phyloP scores from a whole-genome alignment of 2,888 invertebrate genomes.

The Crocallis elinguaria region DNA sequence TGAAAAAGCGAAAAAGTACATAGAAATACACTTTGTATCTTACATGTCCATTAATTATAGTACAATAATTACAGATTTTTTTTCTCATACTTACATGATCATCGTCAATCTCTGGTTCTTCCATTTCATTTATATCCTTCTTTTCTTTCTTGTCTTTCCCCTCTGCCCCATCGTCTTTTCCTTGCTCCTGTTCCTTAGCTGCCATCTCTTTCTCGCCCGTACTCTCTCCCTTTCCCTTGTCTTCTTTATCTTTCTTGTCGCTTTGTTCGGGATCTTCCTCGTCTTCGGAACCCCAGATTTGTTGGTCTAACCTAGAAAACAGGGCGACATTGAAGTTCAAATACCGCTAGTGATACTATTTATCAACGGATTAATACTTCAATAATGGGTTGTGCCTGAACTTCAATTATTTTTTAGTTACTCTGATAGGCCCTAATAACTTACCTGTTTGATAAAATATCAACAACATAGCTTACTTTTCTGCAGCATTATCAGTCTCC shows the following conservation, averaged over 20 bases:
- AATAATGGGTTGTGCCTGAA: too few species aligned
- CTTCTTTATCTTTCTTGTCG: slow-evolving; percentile 85
- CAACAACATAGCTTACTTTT: slow-evolving; percentile 81
- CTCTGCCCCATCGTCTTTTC: slow-evolving; percentile 82
- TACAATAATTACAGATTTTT: neutral
- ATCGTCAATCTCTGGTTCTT: slow-evolving; percentile 92
- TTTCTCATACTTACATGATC: slow-evolving; percentile 84
- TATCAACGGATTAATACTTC: too few species aligned
- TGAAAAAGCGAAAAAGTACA: too few species aligned
- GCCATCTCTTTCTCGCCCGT: slow-evolving; percentile 89
- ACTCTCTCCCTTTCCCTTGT: slow-evolving; percentile 86
- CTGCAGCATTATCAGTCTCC: slow-evolving; percentile 94
- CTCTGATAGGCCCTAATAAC: too few species aligned
- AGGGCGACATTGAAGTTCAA: neutral
- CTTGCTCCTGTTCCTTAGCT: slow-evolving; percentile 88
- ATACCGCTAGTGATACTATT: too few species aligned
- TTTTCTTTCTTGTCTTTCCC: slow-evolving; percentile 83
- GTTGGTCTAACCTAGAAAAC: slow-evolving; percentile 85
- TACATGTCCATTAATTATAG: too few species aligned
- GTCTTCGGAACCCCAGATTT: slow-evolving; percentile 94
- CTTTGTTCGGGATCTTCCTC: slow-evolving; percentile 87
- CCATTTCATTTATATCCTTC: slow-evolving; percentile 92
- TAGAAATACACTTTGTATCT: too few species aligned
- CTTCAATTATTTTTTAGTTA: too few species aligned
- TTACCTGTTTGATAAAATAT: neutral